Base-by-base conservation (phyloP, 1,140 invertebrate genomes). In the Drosophila teissieri region DNA sequence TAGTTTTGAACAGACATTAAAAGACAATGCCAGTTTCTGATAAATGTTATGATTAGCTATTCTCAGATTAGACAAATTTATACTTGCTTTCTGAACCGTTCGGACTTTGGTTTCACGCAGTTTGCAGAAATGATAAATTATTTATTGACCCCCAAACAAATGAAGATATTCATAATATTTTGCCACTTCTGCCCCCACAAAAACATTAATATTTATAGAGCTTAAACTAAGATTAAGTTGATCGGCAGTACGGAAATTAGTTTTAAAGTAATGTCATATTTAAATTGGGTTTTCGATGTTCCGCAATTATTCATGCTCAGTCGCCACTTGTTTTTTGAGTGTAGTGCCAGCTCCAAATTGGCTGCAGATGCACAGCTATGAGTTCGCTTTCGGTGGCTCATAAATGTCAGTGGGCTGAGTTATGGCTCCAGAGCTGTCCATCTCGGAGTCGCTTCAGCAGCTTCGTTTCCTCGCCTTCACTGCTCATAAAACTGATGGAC, bases 401-500 rank as follows among this genome's bases (percentile, higher is more conserved):
- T 75, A 75, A 75, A 75, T 75, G 73, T 75, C 70, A 61, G 44
- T 67, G 56, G 27, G 39, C 1, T 74, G 58, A 64, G 52, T 75
- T 75, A 75, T 75, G 58, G 61, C 42, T 36, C 40, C 51, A 45
- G 49, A 51, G 51, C 31, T 12, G 63, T 68, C 49, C 42, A 69
- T 56, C 44, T 57, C 27, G 19, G 37, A 49, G 37, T 39, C 37
- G 67, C 62, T 24, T 48, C 42, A 46, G 51, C 67, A 53, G 36
- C 31, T 39, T 17, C 62, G 42, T 44, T 39, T 17, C 62, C 36
- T 44, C 27, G 51, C 24, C 64, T 58, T 58, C 60, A 17, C 64
- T 27, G 72, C 24, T 67, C 62, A 75, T 75, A 75, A 75, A 75
- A 58, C 57, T 75, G 61, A 75, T 58, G 62, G 27, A 75, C 62